Conservation (phyloP, 2,113 vertebrate genomes). For the Diglossa brunneiventris region DNA sequence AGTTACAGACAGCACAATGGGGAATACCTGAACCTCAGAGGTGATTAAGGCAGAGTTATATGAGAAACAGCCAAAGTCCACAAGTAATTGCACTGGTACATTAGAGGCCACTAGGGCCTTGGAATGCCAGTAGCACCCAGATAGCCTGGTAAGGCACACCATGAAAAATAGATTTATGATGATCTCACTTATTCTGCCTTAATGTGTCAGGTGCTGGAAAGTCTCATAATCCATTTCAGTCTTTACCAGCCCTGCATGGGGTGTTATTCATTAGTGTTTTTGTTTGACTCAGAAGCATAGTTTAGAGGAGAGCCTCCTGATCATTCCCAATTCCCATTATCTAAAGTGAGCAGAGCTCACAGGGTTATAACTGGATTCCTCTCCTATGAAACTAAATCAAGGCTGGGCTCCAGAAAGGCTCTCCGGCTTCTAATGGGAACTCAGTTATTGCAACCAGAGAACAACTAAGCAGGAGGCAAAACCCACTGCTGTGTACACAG, state of each 20-base stretch:
- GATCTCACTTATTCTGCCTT: not conserved
- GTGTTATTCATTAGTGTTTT: not conserved
- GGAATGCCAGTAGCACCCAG: not conserved
- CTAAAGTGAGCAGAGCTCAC: not conserved
- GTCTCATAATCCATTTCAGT: not conserved
- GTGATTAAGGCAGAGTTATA: not conserved
- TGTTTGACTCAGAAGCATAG: not conserved
- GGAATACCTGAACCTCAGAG: not conserved
- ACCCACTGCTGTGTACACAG: not conserved
- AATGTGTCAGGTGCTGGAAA: not conserved
- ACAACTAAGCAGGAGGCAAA: not conserved
- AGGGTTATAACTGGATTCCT: not conserved
- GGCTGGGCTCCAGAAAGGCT: not conserved
- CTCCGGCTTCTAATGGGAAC: not conserved
- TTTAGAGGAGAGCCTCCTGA: not conserved
- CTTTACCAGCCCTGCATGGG: not conserved
- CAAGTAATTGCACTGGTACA: not conserved
- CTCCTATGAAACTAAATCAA: not conserved
- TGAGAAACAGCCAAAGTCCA: not conserved
- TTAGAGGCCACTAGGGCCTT: not conserved
- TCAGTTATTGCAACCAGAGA: not conserved
- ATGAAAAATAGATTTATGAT: not conserved
- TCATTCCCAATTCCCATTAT: not conserved
- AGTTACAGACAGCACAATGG: not conserved
- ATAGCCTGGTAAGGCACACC: not conserved